Conservation (phyloP, 1,140 invertebrate genomes). For the Parasteatoda tepidariorum region DNA sequence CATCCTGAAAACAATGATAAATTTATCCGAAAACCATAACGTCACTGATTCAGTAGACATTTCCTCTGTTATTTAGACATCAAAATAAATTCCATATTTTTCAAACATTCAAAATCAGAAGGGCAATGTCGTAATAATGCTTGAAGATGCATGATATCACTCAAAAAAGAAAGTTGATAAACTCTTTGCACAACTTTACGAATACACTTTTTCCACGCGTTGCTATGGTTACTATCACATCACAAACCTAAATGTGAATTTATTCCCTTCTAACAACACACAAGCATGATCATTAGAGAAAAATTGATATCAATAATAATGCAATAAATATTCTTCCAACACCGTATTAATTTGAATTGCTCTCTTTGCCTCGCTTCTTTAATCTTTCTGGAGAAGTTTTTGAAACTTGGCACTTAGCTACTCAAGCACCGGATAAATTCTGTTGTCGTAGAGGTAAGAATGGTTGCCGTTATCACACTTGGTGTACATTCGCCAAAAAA, state of each 20-base stretch:
- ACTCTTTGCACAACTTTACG: slow-evolving; percentile 25
- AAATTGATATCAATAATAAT: neutral
- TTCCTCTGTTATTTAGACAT: too few species aligned
- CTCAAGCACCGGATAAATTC: slow-evolving; percentile 17
- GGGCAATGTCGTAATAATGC: too few species aligned
- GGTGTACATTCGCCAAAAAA: neutral
- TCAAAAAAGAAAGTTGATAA: slow-evolving; percentile 21
- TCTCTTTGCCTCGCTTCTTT: slow-evolving; percentile 7
- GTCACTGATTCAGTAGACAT: too few species aligned
- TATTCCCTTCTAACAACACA: neutral
- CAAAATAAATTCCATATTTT: too few species aligned
- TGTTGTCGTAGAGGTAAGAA: slow-evolving; percentile 50
- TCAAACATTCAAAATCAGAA: too few species aligned
- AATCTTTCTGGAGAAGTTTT: slow-evolving; percentile 14
- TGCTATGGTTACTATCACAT: slow-evolving; percentile 28
- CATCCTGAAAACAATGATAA: too few species aligned
- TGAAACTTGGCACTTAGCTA: slow-evolving; percentile 14
- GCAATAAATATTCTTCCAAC: too few species aligned
- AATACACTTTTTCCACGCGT: slow-evolving; percentile 12
- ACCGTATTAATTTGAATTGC: too few species aligned
- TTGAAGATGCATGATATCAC: too few species aligned
- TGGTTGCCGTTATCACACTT: slow-evolving; percentile 7
- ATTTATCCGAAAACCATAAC: too few species aligned
- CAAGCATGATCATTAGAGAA: neutral
- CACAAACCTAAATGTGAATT: slow-evolving; percentile 7